Base-by-base conservation (phyloP, 2,797 vertebrate species). In the Notamacropus eugenii region DNA sequence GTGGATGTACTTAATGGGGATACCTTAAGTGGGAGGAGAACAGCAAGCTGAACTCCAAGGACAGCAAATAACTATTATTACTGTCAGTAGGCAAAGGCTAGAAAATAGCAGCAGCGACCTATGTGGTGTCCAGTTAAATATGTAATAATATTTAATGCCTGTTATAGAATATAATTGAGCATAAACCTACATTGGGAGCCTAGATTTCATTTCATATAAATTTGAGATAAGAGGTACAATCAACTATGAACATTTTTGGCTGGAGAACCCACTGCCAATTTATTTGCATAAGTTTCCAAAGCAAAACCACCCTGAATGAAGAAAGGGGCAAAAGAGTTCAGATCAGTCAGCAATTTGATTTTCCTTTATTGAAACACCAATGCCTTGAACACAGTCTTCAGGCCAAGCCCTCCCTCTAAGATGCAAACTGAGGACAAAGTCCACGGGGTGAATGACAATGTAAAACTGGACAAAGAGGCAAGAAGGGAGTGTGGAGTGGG, bases 201-300 rank as follows among this genome's bases (percentile, higher is more conserved):
- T 90, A 16, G 27, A 1, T 46, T 55, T 57, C 90, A 10, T 40
- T 50, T 13, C 40, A 55, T 6, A 74, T 56, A 95, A 91, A 31
- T 55, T 11, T 9, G 59, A 94, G 62, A 46, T 22, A 3, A 8
- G 55, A 94, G 54, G n/a, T 16, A 3, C n/a, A 28, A 56, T 87
- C 1, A 56, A 27, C 13, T 5, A 24, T 31, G 13, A 50, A 34
- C 31, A 52, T 82, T 28, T 50, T 90, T 94, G 90, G 55, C 29
- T 67, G 55, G 59, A 28, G 74, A 82, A 46, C n/a, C 67, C n/a
- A 40, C 67, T 82, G 67, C 40, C 46, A 87, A 46, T 87, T 46
- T 50, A 50, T 22, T n/a, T 67, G 34, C 92, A 54, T 58, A 90
- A 91, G 95, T 87, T 50, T 97, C 90, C 22, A 96, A 94, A 94